Conservation (phyloP, 2,113 vertebrate species). For the Galemys pyrenaicus region DNA sequence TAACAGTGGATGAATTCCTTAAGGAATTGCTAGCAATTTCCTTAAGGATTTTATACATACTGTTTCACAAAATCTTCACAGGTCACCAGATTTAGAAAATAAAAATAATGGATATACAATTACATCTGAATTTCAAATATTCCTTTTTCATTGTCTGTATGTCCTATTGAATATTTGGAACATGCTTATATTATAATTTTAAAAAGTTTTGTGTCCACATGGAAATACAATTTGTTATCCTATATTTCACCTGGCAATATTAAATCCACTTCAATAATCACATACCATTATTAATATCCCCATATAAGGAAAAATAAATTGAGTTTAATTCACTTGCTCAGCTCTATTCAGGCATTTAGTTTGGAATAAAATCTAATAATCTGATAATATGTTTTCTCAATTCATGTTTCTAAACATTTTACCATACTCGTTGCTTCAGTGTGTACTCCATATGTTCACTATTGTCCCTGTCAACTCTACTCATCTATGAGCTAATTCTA, state of each 20-base stretch:
- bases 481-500: slow-evolving; percentile 22
- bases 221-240: neutral
- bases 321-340: neutral
- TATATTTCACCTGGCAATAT: neutral
- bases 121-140: neutral
- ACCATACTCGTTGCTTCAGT: neutral
- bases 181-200: neutral
- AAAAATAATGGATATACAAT: neutral
- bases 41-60: neutral
- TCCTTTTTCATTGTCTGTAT: neutral
- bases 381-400: neutral
- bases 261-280: neutral
- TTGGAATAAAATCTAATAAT: neutral
- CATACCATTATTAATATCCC: neutral
- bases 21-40: neutral
- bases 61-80: neutral
- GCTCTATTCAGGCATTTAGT: neutral
- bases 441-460: neutral
- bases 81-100: neutral
- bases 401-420: neutral
- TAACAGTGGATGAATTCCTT: neutral
- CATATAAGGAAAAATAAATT: neutral
- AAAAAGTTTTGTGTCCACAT: neutral
- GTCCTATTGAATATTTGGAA: neutral
- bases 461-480: neutral